Percentiles rank a stretch among this genome's conserved stretches.
phyloP scores from a whole-genome alignment of 2,113 vertebrate genomes.

The Archilochus colubris region DNA sequence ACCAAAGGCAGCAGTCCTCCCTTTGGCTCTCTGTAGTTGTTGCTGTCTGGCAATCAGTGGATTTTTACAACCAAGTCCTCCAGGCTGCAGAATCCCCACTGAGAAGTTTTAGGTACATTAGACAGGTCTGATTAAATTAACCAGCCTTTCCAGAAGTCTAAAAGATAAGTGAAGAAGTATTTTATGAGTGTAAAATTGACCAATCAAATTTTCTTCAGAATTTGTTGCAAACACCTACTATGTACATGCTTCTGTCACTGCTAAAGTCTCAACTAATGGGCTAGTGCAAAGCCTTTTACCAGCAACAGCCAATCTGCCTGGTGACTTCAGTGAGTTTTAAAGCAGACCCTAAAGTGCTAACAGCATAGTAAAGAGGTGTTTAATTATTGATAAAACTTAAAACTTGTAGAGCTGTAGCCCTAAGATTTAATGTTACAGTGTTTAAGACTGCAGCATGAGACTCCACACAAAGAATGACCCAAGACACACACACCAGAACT shows the following conservation, averaged over 20 bases:
- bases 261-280: not conserved
- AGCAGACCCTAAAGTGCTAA: not conserved
- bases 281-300: not conserved
- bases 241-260: rapidly evolving
- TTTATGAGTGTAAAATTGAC: not conserved
- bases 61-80: not conserved
- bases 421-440: not conserved
- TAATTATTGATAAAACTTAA: not conserved
- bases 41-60: not conserved
- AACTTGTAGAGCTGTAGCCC: not conserved
- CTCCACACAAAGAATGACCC: not conserved
- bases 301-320: not conserved
- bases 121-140: constrained; percentile 42
- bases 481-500: not conserved
- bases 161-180: not conserved
- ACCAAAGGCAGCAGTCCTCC: not conserved
- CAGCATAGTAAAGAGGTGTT: not conserved
- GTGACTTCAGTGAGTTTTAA: not conserved
- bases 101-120: not conserved
- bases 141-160: not conserved
- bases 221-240: not conserved
- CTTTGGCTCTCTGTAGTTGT: not conserved
- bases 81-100: not conserved
- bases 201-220: not conserved
- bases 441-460: not conserved